Conservation (phyloP, 35 echinoderm and acorn worm species). For the Stichopus chloronotus region DNA sequence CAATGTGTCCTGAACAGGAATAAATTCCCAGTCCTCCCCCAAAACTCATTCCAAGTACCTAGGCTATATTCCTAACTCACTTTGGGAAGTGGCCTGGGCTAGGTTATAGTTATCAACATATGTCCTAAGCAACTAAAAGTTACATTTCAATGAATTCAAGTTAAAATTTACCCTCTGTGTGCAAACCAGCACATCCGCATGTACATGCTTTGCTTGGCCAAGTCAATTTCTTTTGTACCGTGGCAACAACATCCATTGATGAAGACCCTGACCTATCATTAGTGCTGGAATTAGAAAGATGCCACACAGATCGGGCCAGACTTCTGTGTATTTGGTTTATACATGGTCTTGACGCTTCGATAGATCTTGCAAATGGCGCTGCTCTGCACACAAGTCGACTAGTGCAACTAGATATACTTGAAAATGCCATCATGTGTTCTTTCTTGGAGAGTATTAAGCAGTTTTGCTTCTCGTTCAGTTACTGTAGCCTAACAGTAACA, state of each 20-base stretch:
- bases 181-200: slow-evolving; percentile 46
- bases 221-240: background rate
- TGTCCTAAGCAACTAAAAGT: too few relatives aligned
- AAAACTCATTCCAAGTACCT: too few relatives aligned
- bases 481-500: too few relatives aligned
- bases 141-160: background rate
- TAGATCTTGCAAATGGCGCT: slow-evolving; percentile 19
- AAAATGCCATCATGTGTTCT: slow-evolving; percentile 40
- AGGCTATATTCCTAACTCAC: too few relatives aligned
- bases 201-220: slow-evolving; percentile 46
- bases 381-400: background rate
- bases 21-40: too few relatives aligned
- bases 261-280: slow-evolving; percentile 15
- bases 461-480: background rate
- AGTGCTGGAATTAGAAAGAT: background rate
- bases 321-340: slow-evolving; percentile 36
- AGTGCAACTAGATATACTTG: slow-evolving; percentile 8
- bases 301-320: slow-evolving; percentile 42
- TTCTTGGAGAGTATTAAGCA: background rate
- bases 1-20: too few relatives aligned
- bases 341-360: background rate
- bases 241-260: slow-evolving; percentile 14
- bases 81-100: too few relatives aligned
- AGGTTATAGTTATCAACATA: too few relatives aligned
- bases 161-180: slow-evolving; percentile 36